Evolutionary conservation across 2,797 vertebrate genomes (phyloP).

Genomic region (Pseudopleuronectes americanus): DNA sequence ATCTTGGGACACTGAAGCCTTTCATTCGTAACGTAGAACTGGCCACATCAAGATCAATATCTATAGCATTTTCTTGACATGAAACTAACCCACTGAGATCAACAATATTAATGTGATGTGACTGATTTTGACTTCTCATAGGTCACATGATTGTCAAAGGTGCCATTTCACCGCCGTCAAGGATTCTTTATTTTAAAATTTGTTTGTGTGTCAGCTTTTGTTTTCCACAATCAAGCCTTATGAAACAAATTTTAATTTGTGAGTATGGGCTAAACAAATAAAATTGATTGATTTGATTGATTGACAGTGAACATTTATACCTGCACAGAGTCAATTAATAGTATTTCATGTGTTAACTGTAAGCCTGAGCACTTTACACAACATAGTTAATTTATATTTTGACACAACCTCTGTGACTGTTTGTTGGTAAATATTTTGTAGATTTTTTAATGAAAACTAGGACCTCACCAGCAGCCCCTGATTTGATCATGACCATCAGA

Average conservation of each 20-base stretch:
- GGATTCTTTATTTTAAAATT: not conserved
- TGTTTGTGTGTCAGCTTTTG: not conserved
- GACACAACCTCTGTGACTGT: not conserved
- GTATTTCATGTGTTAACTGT: not conserved
- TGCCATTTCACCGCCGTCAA: not conserved
- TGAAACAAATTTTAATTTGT: too few relatives aligned
- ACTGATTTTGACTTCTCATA: not conserved
- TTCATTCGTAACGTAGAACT: conserved; percentile 20
- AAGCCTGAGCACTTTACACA: conserved; percentile 6
- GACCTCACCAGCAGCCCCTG: not conserved
- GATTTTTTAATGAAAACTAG: conserved; percentile 6
- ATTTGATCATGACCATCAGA: not conserved
- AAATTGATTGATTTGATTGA: too few relatives aligned
- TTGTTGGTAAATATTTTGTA: not conserved
- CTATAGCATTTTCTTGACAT: too few relatives aligned
- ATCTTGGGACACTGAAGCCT: conserved; percentile 26
- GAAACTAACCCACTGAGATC: too few relatives aligned
- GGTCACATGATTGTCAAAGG: conserved; percentile 2
- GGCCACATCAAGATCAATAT: too few relatives aligned
- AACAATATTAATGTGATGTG: too few relatives aligned
- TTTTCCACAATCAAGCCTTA: not conserved
- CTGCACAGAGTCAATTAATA: not conserved
- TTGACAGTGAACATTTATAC: too few relatives aligned
- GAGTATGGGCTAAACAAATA: too few relatives aligned
- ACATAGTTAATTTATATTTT: conserved; percentile 7